Base-by-base conservation (phyloP, 1,140 invertebrate genomes). In the Archivesica marissinica region DNA sequence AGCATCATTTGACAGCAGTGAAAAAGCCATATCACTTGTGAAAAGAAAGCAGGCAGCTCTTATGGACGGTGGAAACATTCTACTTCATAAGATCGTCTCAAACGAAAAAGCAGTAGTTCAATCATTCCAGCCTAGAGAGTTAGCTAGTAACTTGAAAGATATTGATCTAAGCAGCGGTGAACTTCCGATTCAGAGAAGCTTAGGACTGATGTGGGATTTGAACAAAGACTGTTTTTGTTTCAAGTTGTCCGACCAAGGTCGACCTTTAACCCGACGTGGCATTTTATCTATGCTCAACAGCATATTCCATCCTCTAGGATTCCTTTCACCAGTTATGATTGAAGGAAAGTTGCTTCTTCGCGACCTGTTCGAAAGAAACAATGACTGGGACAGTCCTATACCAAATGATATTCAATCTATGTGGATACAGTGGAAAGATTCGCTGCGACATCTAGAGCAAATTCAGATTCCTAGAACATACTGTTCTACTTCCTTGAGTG, bases 271-370 rank as follows among this genome's bases (percentile, higher is more conserved):
- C 41, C 23, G 70, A 47, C 20, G 84, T 38, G 88, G 85, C 13
- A 38, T 82, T 9, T 35, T 84, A 20, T 79, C 68, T 13, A 80
- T 82, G 2, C 54, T 87, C 1, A 85, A 89, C 33, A 70, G 68
- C 35, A 23, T 87, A 15, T 89, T 74, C 68, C 79, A 87, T 50
- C 87, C 83, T 6, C 2, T 86, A 70, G 64, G 83, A 11, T 86
- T 83, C 50, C 41, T 39, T 0, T 17, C 77, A 44, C 89, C 81
- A 30, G 80, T 85, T 20, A 41, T 64, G 47, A 64, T 86, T 25
- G 23, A 25, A 44, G 79, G 88, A 7, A 83, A 79, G 17, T 38
- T 81, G 4, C 20, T 81, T 17, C n/a, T 89, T 0, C 41, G 74
- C 35, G 23, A 75, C 35, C 0, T 76, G 4, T 13, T 56, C 9